Evolutionary conservation across 2,113 vertebrate species (phyloP).

Genomic region (Bambusicola thoracicus): DNA sequence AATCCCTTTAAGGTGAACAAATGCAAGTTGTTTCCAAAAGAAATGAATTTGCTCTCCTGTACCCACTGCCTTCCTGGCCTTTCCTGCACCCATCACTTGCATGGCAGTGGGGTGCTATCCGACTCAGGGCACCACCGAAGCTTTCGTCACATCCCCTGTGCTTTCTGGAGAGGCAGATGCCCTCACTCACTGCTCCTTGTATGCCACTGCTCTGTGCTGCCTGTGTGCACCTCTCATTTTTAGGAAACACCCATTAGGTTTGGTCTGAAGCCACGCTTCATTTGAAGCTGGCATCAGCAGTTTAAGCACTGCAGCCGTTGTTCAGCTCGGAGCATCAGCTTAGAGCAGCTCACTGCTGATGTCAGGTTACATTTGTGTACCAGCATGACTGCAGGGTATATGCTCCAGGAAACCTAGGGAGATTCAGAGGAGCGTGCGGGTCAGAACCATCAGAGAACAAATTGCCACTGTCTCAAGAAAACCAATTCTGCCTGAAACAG

Average conservation of each 20-base stretch:
- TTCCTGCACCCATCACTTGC: fast-evolving
- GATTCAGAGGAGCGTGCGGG: fast-evolving
- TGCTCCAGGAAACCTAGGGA: background rate
- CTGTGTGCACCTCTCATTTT: background rate
- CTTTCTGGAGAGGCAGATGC: fast-evolving
- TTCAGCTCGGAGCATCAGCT: background rate
- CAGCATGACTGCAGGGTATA: background rate
- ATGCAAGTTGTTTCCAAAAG: background rate
- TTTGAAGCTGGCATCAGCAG: background rate
- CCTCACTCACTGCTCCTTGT: background rate
- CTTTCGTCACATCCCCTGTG: fast-evolving
- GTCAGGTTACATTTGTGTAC: background rate
- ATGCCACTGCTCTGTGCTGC: background rate
- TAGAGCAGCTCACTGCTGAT: background rate
- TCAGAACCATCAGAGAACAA: background rate
- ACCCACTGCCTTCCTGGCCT: background rate
- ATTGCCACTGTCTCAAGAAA: background rate
- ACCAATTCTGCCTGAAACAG: background rate
- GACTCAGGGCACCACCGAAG: background rate
- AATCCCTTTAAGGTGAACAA: fast-evolving
- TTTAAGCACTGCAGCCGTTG: background rate
- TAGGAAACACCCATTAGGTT: fast-evolving
- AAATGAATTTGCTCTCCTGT: background rate
- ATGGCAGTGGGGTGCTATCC: fast-evolving
- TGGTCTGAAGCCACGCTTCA: too few relatives aligned